Base-by-base conservation (phyloP, 2,797 vertebrate genomes). In the Distichodus sexfasciatus region DNA sequence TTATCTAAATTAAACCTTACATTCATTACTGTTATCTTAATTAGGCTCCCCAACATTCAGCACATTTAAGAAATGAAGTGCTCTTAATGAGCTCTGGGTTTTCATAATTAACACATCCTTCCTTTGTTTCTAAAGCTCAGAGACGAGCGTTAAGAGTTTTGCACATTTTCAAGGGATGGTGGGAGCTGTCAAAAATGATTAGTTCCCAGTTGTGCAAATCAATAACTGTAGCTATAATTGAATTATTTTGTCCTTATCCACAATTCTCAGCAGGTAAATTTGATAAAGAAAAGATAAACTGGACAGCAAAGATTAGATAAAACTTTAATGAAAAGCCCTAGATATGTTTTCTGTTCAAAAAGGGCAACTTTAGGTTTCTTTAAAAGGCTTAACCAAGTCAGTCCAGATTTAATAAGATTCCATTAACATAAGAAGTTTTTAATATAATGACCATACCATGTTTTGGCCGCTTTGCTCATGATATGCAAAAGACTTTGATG, bases 1-100 rank as follows among this genome's bases (percentile, higher is more conserved):
- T 88, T 75, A 79, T 86, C 84, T 90, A 89, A 87, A 90, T 91
- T 87, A 84, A 85, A 75, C 76, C 50, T 76, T 84, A 81, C 85
- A 86, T 86, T 86, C 85, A 89, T 90, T 91, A 87, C 83, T 76
- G 83, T 90, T 88, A 90, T 90, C 89, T 90, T 89, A 88, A 91
- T 90, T 88, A 81, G 68, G 17, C 62, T 70, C 65, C n/a, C 36
- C 81, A 63, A 59, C 69, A 51, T 35, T 40, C 46, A 35, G 48
- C 59, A 51, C 70, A n/a, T 74, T 67, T 57, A 68, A 35, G 47
- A 24, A 74, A 71, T 57, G 46, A 71, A 50, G 24, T 68, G 51
- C 68, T 76, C 55, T 48, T 69, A 71, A 76, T 59, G 66, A 76
- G 61, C 54, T 75, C 55, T 9, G 19, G 55, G 50, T 44, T 65